Base-by-base conservation (phyloP, 2,113 vertebrate species). In the Cinclus cinclus region DNA sequence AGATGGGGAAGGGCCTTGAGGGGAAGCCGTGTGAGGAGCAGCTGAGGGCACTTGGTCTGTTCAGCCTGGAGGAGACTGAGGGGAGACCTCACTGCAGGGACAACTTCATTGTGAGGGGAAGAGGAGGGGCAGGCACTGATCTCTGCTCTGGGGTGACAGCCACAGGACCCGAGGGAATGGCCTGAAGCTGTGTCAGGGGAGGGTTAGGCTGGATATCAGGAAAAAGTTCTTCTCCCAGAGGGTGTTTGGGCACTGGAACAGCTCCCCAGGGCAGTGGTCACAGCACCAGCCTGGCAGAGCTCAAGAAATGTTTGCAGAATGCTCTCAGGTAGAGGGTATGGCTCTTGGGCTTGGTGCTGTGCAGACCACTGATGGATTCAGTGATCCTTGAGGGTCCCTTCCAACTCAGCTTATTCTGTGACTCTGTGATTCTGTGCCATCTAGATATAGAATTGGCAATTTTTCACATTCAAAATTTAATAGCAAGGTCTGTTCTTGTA, bases 181-280 rank as follows among this genome's bases (percentile, higher is more conserved):
- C n/a, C n/a, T n/a, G n/a, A n/a, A n/a, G n/a, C n/a, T n/a, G n/a
- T n/a, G n/a, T n/a, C n/a, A n/a, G n/a, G n/a, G n/a, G n/a, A n/a
- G n/a, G n/a, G n/a, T n/a, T n/a, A n/a, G n/a, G n/a, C n/a, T n/a
- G n/a, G n/a, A n/a, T n/a, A n/a, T n/a, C n/a, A n/a, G n/a, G n/a
- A n/a, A n/a, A n/a, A n/a, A n/a, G n/a, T n/a, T n/a, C 1, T 76
- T 35, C 11, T 3, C 13, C 16, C 44, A 42, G 25, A 31, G 10
- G 9, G 17, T 44, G 52, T 0, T 0, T 59, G 44, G 13, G 25
- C 25, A 18, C 25, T 68, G 62, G 50, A 68, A 52, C 17, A 37
- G 13, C 2, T 67, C 15, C 10, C 6, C 6, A 67, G 25, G 13
- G 7, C 4, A 25, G 16, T 0, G 25, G 0, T 67, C 35, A 21